phyloP scores from a whole-genome alignment of 2,888 invertebrate species.

The Pyrrhia umbra region DNA sequence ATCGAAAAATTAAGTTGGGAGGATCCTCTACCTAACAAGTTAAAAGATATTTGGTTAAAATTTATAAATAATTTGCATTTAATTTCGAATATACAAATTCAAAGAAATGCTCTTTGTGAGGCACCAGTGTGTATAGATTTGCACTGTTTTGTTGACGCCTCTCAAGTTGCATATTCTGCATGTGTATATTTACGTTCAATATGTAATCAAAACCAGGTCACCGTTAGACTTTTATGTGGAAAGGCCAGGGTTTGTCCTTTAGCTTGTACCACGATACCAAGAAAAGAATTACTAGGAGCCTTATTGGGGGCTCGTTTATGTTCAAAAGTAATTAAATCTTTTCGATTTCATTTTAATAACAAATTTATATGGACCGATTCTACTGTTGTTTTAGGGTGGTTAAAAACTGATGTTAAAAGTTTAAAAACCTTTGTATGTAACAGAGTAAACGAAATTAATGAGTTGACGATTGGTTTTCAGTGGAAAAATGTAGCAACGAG shows the following conservation, averaged over 20 bases:
- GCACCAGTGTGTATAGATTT: neutral
- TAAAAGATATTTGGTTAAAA: neutral
- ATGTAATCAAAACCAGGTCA: slow-evolving; percentile 2
- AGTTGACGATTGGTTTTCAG: slow-evolving; percentile 2
- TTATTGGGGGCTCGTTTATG: slow-evolving; percentile 49
- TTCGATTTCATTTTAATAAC: neutral
- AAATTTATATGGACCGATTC: slow-evolving; percentile 28
- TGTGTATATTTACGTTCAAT: slow-evolving; percentile 14
- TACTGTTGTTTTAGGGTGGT: slow-evolving; percentile 19
- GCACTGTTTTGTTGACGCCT: neutral
- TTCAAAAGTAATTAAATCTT: slow-evolving; percentile 29
- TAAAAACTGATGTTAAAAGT: neutral
- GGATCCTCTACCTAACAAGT: neutral
- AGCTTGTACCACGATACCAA: slow-evolving; percentile 51
- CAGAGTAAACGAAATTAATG: slow-evolving; percentile 23
- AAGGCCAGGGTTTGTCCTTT: slow-evolving; percentile 52
- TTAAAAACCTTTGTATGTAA: slow-evolving; percentile 19
- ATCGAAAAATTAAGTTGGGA: neutral
- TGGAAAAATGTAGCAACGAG: slow-evolving; percentile 59
- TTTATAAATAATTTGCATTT: no score
- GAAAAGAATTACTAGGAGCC: slow-evolving; percentile 62
- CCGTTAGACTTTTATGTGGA: slow-evolving; percentile 45
- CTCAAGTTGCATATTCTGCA: neutral
- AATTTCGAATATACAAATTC: neutral
- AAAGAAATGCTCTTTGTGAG: neutral